Evolutionary conservation across 2,888 invertebrate species (phyloP).

Genomic region (Halocaridina rubra): DNA sequence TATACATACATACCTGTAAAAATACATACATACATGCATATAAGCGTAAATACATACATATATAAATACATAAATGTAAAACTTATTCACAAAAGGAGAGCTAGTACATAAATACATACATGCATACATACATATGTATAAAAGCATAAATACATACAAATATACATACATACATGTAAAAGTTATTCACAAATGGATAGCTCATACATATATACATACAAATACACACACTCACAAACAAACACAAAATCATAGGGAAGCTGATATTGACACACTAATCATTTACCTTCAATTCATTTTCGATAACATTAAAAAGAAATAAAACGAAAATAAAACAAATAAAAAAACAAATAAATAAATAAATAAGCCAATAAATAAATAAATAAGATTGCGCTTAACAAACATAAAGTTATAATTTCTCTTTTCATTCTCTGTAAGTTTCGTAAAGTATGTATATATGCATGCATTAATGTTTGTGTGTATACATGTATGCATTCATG

Average conservation of each 20-base stretch:
- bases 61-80: neutral
- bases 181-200: neutral
- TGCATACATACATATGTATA: neutral
- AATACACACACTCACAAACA: neutral
- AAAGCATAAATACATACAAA: neutral
- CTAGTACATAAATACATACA: neutral
- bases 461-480: too few species aligned
- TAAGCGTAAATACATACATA: neutral
- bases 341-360: too few species aligned
- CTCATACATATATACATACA: neutral
- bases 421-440: too few species aligned
- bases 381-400: too few species aligned
- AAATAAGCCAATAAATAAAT: too few species aligned
- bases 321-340: too few species aligned
- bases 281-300: too few species aligned
- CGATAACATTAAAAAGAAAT: too few species aligned
- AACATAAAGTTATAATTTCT: too few species aligned
- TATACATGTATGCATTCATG: too few species aligned
- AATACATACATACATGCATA: neutral
- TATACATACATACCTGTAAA: neutral
- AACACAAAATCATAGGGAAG: neutral
- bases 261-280: neutral
- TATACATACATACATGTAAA: too few species aligned
- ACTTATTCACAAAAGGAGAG: neutral
- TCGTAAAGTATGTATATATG: too few species aligned